Base-by-base conservation (phyloP, 2,113 vertebrate genomes). In the Chaenocephalus aceratus region DNA sequence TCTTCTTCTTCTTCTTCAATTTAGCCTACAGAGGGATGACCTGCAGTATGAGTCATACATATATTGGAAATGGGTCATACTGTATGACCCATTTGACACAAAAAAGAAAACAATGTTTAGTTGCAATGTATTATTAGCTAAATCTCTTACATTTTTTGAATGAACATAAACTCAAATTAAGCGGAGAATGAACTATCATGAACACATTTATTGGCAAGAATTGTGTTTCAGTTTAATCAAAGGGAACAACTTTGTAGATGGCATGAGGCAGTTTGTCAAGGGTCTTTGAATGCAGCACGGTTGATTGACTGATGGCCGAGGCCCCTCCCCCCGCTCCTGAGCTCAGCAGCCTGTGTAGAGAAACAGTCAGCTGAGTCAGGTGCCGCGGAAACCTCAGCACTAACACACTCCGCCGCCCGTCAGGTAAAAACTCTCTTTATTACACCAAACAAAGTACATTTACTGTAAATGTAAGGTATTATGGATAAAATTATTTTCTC, bases 401-500 rank as follows among this genome's bases (percentile, higher is more conserved):
- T 2, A 26, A 2, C 46, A n/a, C 0, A 45, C 9, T 11, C 0
- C 80, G 11, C 63, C 49, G 59, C 81, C 72, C 67, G 62, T 56
- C 86, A 85, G 86, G 86, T 88, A 88, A 75, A 12, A 11, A 5
- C 21, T 10, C 0, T 0, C 23, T 68, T 48, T 60, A 5, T 21
- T 44, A 41, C 10, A 11, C 21, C 3, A 63, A 1, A 44, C 1
- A 0, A 1, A 3, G 0, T 10, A 1, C 2, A 7, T 68, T 16
- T 75, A 2, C 41, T 67, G 30, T 12, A 10, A 10, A 41, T 2
- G 61, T 44, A 10, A 26, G 13, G 4, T 12, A 62, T 57, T 46
- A 6, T 34, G 16, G 2, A 41, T 64, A 11, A 0, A 16, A 46
- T 36, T 2, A 13, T 6, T 4, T 16, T 0, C 10, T 49, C 4